These are phyloP conservation scores for Hipparchia semele DNA, from an alignment of 2,888 invertebrate genomes.

Conservation along the genomic window DNA sequence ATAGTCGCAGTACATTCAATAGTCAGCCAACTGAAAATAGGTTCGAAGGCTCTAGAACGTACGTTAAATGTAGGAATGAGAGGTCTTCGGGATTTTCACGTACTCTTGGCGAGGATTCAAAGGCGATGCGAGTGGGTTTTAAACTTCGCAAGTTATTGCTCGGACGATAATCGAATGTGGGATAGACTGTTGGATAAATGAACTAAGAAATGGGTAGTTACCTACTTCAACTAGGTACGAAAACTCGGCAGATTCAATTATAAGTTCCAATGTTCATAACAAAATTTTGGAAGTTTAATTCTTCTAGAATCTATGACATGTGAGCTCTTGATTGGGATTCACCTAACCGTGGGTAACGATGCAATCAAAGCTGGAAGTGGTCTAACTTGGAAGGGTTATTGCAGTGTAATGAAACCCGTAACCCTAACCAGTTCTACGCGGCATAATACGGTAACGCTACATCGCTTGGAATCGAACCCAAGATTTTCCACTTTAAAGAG, in stretches of 20 bases:
- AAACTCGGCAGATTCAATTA: background rate
- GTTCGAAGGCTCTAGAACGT: slow-evolving; percentile 35
- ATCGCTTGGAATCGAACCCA: too few species aligned
- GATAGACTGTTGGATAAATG: slow-evolving; percentile 28
- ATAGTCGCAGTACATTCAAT: slow-evolving; percentile 25
- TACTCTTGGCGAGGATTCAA: slow-evolving; percentile 48
- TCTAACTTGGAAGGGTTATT: too few species aligned
- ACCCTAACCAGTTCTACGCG: too few species aligned
- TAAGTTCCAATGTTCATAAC: background rate
- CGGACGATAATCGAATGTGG: slow-evolving; percentile 45
- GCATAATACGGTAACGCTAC: too few species aligned
- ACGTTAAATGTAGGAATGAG: slow-evolving; percentile 41
- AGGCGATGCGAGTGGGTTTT: slow-evolving; percentile 43
- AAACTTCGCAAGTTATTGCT: slow-evolving; percentile 47
- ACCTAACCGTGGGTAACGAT: background rate
- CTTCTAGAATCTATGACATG: too few species aligned
- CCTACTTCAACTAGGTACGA: background rate
- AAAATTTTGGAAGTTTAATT: background rate
- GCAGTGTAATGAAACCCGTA: too few species aligned
- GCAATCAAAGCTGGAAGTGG: too few species aligned
- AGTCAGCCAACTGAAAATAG: slow-evolving; percentile 40
- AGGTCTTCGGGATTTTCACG: slow-evolving; percentile 45
- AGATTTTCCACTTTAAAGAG: too few species aligned
- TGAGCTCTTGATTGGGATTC: background rate
- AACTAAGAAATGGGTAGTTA: slow-evolving; percentile 1